Conservation (phyloP, 2,113 vertebrate genomes). For the Clinocottus analis region DNA sequence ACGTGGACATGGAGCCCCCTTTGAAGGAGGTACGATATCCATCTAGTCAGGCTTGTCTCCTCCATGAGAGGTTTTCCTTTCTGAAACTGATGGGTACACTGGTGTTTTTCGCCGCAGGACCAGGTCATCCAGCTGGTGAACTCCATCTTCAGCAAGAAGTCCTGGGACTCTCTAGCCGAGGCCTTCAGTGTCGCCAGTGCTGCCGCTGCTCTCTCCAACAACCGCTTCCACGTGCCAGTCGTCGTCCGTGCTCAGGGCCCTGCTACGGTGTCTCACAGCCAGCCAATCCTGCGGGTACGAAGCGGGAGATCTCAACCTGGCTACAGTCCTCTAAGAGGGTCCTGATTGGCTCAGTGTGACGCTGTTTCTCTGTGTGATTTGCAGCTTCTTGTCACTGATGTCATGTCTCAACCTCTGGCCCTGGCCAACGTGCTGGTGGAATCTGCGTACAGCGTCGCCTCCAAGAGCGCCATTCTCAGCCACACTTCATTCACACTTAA, state of each 20-base stretch:
- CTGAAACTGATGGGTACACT: neutral
- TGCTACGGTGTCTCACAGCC: conserved; percentile 90
- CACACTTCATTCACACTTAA: conserved; percentile 86
- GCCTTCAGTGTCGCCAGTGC: conserved; percentile 93
- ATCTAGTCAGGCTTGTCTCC: neutral
- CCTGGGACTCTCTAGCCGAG: conserved; percentile 91
- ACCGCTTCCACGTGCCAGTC: conserved; percentile 93
- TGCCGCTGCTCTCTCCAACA: conserved; percentile 87
- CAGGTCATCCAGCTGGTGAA: conserved; percentile 97
- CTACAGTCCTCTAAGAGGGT: neutral
- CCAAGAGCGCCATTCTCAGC: conserved; percentile 88
- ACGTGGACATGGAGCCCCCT: conserved; percentile 92
- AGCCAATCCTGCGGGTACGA: conserved; percentile 88
- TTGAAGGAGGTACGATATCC: conserved; percentile 89
- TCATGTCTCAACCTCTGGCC: conserved; percentile 91
- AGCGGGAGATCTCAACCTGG: too few species aligned
- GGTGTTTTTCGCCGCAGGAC: conserved; percentile 82
- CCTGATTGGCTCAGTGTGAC: conserved; percentile 1
- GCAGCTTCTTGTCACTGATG: conserved; percentile 93
- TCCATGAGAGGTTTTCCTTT: neutral
- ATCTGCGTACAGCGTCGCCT: conserved; percentile 86
- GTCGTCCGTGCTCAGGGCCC: conserved; percentile 87
- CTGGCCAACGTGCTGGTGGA: conserved; percentile 91
- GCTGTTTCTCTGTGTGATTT: conserved; percentile 33
- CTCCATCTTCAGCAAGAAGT: conserved; percentile 96